Percentiles rank a stretch among this genome's conserved stretches.
phyloP scores from a whole-genome alignment of 2,113 vertebrate genomes.

The Lepidothrix coronata region DNA sequence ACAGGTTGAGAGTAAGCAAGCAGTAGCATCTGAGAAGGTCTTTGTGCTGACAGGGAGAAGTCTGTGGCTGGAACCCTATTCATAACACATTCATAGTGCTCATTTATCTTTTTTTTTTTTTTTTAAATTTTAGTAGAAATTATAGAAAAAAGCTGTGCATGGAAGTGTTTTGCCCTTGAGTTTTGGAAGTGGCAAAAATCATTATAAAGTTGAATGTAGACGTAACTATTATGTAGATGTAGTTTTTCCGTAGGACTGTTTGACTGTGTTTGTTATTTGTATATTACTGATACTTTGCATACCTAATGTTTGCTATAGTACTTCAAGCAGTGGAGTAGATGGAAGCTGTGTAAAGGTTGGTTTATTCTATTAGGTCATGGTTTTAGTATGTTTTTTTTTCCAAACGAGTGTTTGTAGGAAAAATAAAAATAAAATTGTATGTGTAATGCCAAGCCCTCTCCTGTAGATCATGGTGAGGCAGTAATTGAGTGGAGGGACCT shows the following conservation, averaged over 20 bases:
- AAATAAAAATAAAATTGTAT: not conserved
- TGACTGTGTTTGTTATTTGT: not conserved
- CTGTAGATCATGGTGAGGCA: not conserved
- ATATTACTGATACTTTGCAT: not conserved
- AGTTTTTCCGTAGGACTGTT: not conserved
- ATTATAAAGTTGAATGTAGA: not conserved
- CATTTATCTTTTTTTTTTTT: not conserved
- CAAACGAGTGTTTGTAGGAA: not conserved
- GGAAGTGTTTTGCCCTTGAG: not conserved
- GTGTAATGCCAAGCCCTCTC: not conserved
- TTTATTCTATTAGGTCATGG: not conserved
- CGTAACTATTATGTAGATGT: not conserved
- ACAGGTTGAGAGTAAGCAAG: not conserved
- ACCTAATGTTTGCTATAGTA: not conserved
- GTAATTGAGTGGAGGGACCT: not conserved
- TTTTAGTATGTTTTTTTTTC: not conserved
- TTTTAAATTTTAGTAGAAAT: not conserved
- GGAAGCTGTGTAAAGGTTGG: not conserved
- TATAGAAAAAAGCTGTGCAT: not conserved
- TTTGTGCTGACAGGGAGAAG: not conserved
- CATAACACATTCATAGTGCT: not conserved
- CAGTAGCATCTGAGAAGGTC: not conserved
- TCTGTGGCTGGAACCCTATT: not conserved
- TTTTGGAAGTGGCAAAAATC: not conserved
- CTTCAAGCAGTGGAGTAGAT: not conserved